These are phyloP conservation scores for Ceyx cyanopectus DNA, from an alignment of 2,113 vertebrate species.

Conservation along the genomic window DNA sequence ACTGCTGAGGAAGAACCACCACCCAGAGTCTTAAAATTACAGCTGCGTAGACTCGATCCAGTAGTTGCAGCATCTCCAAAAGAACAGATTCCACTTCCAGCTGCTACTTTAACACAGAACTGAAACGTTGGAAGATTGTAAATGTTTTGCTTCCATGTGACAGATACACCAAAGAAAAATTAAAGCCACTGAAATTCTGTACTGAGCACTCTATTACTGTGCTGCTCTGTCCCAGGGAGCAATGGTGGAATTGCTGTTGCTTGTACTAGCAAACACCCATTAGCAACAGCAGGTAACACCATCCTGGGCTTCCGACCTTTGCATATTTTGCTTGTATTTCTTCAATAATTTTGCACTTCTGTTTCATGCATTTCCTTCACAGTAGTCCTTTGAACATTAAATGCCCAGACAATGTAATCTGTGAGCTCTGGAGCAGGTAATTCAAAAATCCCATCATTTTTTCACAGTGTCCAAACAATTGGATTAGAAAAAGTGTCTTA, in stretches of 20 bases:
- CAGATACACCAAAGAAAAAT: not conserved
- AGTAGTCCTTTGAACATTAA: not conserved
- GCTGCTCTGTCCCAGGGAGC: not conserved
- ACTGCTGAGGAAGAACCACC: conserved; percentile 63
- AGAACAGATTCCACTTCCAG: conserved; percentile 82
- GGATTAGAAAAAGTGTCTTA: not conserved
- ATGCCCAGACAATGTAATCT: not conserved
- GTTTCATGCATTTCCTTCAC: not conserved
- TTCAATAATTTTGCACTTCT: not conserved
- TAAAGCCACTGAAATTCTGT: not conserved
- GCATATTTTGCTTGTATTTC: not conserved
- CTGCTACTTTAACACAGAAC: conserved; percentile 84
- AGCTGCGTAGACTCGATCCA: not conserved
- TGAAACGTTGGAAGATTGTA: conserved; percentile 60
- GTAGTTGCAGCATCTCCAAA: conserved; percentile 28
- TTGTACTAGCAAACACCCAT: not conserved
- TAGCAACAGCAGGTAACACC: not conserved
- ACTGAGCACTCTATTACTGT: not conserved
- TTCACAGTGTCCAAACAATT: not conserved
- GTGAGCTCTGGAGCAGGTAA: not conserved
- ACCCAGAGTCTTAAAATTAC: conserved; percentile 20
- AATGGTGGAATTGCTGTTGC: not conserved
- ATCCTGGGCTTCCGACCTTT: not conserved
- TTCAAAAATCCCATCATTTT: not conserved
- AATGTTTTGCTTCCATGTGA: not conserved